A percentile compares a stretch with the other conserved stretches of the same genome.
Evolutionary conservation across 2,888 invertebrate species (phyloP).

Genomic region (Lasiommata megera): DNA sequence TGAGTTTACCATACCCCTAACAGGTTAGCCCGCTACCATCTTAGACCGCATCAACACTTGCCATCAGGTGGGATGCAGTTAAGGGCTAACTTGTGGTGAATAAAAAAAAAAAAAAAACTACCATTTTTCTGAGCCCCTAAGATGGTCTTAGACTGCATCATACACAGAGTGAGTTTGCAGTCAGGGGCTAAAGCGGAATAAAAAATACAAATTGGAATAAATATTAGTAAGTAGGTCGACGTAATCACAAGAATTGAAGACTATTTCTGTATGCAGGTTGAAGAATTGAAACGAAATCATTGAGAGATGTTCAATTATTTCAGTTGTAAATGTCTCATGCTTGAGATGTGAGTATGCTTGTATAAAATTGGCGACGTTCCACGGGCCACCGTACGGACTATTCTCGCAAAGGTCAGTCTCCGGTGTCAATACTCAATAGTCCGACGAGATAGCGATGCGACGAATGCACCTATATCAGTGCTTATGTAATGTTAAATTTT

Average conservation of each 20-base stretch:
- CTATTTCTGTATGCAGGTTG: background rate
- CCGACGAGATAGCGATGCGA: slow-evolving; percentile 19
- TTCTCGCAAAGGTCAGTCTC: slow-evolving; percentile 32
- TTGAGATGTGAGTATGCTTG: slow-evolving; percentile 18
- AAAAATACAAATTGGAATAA: too few species aligned
- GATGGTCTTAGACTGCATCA: too few species aligned
- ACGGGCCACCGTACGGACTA: slow-evolving; percentile 20
- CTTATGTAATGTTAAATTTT: background rate
- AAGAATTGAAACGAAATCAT: background rate
- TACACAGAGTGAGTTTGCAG: too few species aligned
- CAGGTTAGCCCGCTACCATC: too few species aligned
- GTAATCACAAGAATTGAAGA: background rate
- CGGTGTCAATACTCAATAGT: slow-evolving; percentile 25
- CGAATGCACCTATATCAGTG: background rate
- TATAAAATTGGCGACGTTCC: slow-evolving; percentile 31
- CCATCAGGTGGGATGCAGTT: too few species aligned
- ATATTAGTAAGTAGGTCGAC: too few species aligned
- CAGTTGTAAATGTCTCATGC: slow-evolving; percentile 19
- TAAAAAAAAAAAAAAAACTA: too few species aligned
- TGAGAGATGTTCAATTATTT: slow-evolving; percentile 5
- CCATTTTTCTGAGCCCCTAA: too few species aligned
- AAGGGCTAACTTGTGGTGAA: too few species aligned
- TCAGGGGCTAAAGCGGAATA: too few species aligned
- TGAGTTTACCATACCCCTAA: too few species aligned
- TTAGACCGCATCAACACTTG: too few species aligned